Conservation (phyloP, 2,888 invertebrate genomes). For the Crossocerus cetratus region DNA sequence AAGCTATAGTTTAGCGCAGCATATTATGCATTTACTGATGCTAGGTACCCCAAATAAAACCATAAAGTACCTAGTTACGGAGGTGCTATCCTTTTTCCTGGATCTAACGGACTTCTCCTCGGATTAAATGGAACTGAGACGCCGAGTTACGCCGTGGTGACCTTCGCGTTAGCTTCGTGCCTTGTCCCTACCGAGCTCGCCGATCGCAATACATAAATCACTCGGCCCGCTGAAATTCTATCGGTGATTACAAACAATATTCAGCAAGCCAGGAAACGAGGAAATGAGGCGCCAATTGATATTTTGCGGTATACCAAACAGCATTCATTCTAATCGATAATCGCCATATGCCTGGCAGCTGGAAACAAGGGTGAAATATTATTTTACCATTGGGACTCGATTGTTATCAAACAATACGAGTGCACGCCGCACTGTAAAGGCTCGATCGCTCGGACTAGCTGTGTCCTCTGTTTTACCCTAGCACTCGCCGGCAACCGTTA, state of each 20-base stretch:
- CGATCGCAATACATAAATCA: slow-evolving; percentile 2
- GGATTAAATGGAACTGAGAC: slow-evolving; percentile 2
- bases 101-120: slow-evolving; percentile 51
- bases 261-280: too few relatives aligned
- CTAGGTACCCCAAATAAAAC: slow-evolving; percentile 70
- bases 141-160: background rate
- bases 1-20: slow-evolving; percentile 67
- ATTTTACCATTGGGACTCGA: slow-evolving; percentile 16
- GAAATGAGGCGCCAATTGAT: too few relatives aligned
- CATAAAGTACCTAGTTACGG: slow-evolving; percentile 66
- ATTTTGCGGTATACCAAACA: too few relatives aligned
- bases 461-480: slow-evolving; percentile 19
- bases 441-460: slow-evolving; percentile 12
- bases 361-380: slow-evolving; percentile 15
- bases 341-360: background rate
- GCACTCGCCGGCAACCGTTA: slow-evolving; percentile 22
- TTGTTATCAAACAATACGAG: slow-evolving; percentile 13
- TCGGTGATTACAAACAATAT: background rate
- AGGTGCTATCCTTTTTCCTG: slow-evolving; percentile 57
- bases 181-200: background rate
- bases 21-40: slow-evolving; percentile 67
- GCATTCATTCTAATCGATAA: background rate
- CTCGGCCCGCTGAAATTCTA: background rate
- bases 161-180: background rate
- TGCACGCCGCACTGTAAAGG: slow-evolving; percentile 17